phyloP scores from a whole-genome alignment of 1,140 invertebrate genomes.

The Rhysida immarginata region DNA sequence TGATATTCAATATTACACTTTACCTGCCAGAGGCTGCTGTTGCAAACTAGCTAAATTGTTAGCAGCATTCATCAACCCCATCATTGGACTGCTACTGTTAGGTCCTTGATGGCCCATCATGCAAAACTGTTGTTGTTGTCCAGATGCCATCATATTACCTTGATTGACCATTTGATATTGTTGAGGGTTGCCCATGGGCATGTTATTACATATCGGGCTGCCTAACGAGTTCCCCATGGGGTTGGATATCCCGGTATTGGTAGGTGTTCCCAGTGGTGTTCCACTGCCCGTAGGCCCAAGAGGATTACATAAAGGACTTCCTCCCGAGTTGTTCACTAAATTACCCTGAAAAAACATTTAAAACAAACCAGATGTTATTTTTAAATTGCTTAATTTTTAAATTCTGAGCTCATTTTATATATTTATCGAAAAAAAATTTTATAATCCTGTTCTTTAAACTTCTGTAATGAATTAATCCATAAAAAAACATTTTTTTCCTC shows the following conservation, averaged over 20 bases:
- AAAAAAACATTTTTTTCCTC: slow-evolving; percentile 5
- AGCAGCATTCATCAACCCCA: not conserved
- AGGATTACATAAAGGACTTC: not conserved
- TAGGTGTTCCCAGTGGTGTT: not conserved
- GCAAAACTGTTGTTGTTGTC: not conserved
- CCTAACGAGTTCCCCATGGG: not conserved
- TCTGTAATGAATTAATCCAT: too few relatives aligned
- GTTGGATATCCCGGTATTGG: not conserved
- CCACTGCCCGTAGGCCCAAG: too few relatives aligned
- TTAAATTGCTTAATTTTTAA: too few relatives aligned
- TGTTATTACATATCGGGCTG: not conserved
- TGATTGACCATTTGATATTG: slow-evolving; percentile 4
- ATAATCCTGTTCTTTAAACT: too few relatives aligned
- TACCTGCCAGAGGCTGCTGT: not conserved
- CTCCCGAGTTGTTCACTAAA: not conserved
- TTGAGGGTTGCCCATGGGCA: not conserved
- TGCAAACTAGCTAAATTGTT: not conserved
- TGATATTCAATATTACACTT: too few relatives aligned
- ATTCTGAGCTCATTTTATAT: too few relatives aligned
- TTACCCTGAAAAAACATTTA: not conserved
- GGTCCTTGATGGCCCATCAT: not conserved
- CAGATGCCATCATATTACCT: not conserved
- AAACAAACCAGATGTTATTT: too few relatives aligned
- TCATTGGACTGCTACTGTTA: slow-evolving; percentile 2
- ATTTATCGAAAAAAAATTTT: too few relatives aligned